Percentiles rank a stretch among this genome's conserved stretches.
phyloP scores from a whole-genome alignment of 2,113 vertebrate species.

The Scatophagus argus region DNA sequence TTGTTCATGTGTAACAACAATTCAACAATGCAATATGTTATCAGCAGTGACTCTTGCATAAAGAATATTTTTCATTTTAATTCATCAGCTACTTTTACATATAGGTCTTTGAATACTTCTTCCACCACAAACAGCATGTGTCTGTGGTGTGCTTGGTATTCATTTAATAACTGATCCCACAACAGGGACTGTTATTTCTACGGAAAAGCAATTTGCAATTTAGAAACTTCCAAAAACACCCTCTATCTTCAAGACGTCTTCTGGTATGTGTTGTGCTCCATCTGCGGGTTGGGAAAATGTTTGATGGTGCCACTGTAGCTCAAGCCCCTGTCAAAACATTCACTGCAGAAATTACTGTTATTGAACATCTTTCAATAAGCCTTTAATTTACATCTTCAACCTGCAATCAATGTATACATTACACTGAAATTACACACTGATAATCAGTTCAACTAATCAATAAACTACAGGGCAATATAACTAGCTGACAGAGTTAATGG shows the following conservation, averaged over 20 bases:
- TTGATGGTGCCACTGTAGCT: constrained; percentile 23
- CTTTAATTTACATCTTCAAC: constrained; percentile 9
- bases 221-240: background rate
- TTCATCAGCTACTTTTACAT: background rate
- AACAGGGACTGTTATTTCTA: background rate
- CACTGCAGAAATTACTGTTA: constrained; percentile 48
- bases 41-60: too few species aligned
- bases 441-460: constrained; percentile 52
- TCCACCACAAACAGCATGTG: background rate
- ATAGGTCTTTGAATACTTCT: background rate
- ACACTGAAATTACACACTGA: constrained; percentile 47
- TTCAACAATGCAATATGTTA: background rate
- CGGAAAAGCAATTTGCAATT: background rate
- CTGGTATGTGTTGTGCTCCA: background rate
- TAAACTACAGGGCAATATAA: constrained; percentile 24
- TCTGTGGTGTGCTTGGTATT: too few species aligned
- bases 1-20: background rate
- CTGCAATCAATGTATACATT: constrained; percentile 41
- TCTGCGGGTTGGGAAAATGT: constrained; percentile 8
- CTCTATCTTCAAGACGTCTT: background rate
- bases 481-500: background rate
- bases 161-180: background rate
- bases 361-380: constrained; percentile 43
- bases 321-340: constrained; percentile 29
- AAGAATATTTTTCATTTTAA: background rate